Base-by-base conservation (phyloP, 2,797 vertebrate species). In the Sebastes jordani region DNA sequence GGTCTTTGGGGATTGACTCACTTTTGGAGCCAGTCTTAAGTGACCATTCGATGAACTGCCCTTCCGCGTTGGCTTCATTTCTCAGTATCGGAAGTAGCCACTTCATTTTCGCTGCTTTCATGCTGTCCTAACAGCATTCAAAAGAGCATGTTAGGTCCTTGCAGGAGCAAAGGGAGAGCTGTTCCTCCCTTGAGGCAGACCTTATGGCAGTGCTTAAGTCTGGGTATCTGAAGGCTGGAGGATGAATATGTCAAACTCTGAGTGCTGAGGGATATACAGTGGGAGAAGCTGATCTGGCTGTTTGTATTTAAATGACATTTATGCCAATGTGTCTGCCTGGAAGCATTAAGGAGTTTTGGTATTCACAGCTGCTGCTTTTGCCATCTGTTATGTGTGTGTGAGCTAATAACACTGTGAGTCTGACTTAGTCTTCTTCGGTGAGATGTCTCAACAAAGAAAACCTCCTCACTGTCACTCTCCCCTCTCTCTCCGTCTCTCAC, bases 241-340 rank as follows among this genome's bases (percentile, higher is more conserved):
- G 62, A 74, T 70, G 74, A 85, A 78, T 63, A 69, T 63, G 66
- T 79, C 66, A 30, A 23, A 76, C 36, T 61, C 6, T 61, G 49
- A 65, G 32, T 80, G 59, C 6, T 61, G 49, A 65, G 32, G 80
- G 59, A 63, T 22, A 36, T 30, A 72, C 64, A 55, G 56, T 72
- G 30, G 29, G 32, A 42, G 64, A 81, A 34, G 70, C 76, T 54
- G 69, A 80, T 83, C 54, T 69, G 38, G 25, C 59, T 75, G 69
- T 85, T 66, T 83, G 66, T 76, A 60, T 80, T 83, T 68, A 82
- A 86, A 84, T 80, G 70, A 11, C 73, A 60, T 80, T 63, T 72
- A 56, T 74, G 83, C 70, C 34, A 14, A 9, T 42, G 62, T 64
- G 59, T 46, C 69, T 68, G 70, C 72, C 72, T 74, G 68, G 67